These are phyloP conservation scores for Chrysomela aeneicollis DNA, from an alignment of 2,888 invertebrate species.

Conservation along the genomic window DNA sequence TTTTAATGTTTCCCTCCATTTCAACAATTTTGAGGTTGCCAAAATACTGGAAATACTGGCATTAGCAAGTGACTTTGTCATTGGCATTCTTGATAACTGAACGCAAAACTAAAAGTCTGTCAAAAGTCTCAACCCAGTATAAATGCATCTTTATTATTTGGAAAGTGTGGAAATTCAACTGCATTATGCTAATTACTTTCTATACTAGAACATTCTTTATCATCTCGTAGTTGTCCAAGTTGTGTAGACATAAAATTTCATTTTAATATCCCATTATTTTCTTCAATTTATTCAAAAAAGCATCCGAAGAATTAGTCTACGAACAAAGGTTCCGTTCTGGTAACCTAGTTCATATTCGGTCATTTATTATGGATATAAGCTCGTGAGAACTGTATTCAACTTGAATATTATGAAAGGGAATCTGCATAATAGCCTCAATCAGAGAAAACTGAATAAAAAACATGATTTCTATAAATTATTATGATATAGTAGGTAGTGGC, in stretches of 20 bases:
- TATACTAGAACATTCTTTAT: too few relatives aligned
- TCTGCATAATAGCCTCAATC: neutral
- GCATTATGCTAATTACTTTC: too few relatives aligned
- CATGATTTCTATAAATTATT: too few relatives aligned
- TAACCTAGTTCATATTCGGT: neutral
- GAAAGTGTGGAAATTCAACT: too few relatives aligned
- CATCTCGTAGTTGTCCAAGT: neutral
- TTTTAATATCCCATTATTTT: slow-evolving; percentile 8
- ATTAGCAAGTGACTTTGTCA: too few relatives aligned
- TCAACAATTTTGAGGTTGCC: neutral
- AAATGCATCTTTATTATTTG: too few relatives aligned
- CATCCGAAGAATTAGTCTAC: slow-evolving; percentile 7
- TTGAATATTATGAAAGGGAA: slow-evolving; percentile 20
- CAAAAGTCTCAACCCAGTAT: too few relatives aligned
- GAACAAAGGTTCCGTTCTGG: neutral
- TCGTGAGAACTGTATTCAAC: slow-evolving; percentile 27
- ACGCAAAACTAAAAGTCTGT: too few relatives aligned
- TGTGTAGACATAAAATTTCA: slow-evolving; percentile 2
- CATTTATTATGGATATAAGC: slow-evolving; percentile 14
- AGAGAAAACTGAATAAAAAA: neutral
- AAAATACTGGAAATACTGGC: neutral
- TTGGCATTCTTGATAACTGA: too few relatives aligned
- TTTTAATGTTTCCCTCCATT: neutral
- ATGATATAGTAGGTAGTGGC: too few relatives aligned
- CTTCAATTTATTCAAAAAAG: slow-evolving; percentile 9